Percentiles rank a stretch among this genome's conserved stretches.
phyloP scores from a whole-genome alignment of 2,888 invertebrate species.

The Notocelia uddmanniana region DNA sequence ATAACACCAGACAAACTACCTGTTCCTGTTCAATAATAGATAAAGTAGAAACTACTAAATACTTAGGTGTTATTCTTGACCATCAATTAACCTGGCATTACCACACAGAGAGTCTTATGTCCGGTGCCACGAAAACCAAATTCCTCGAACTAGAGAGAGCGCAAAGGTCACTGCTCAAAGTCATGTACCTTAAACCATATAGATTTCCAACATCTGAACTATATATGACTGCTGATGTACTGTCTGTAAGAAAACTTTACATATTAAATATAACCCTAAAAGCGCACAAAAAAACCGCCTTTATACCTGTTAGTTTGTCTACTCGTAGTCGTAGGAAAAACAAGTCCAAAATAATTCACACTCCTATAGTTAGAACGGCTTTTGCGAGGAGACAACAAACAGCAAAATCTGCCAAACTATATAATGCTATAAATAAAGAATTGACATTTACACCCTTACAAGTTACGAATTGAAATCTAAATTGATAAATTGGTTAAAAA shows the following conservation, averaged over 20 bases:
- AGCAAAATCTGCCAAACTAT: too few relatives aligned
- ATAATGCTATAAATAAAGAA: too few relatives aligned
- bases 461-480: too few relatives aligned
- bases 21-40: constrained; percentile 1
- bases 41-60: background rate
- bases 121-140: too few relatives aligned
- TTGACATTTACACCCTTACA: too few relatives aligned
- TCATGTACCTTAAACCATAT: too few relatives aligned
- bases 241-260: background rate
- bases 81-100: background rate
- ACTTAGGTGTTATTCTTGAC: background rate
- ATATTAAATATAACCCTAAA: background rate
- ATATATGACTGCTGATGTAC: background rate
- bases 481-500: too few relatives aligned
- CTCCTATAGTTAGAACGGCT: background rate
- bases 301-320: background rate
- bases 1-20: too few relatives aligned
- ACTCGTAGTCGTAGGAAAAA: background rate
- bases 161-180: too few relatives aligned
- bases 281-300: background rate
- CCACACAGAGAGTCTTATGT: constrained; percentile 1
- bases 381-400: background rate
- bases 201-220: background rate
- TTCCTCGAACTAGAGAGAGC: too few relatives aligned
- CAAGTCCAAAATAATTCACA: background rate